Conservation (phyloP, 2,113 vertebrate genomes). For the Casuarius casuarius region DNA sequence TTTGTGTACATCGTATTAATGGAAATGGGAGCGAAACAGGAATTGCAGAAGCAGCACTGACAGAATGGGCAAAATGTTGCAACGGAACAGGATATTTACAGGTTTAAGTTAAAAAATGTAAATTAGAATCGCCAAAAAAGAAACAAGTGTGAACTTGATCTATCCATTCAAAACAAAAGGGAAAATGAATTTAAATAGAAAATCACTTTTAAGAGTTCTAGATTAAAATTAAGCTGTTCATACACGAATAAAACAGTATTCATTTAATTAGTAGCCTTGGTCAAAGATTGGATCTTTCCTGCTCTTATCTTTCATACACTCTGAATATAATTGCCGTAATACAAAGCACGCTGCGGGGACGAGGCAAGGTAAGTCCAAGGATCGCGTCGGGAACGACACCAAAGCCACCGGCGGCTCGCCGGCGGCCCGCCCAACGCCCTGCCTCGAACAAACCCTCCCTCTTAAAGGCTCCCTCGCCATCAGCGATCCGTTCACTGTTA, state of each 20-base stretch:
- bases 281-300: fast-evolving
- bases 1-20: fast-evolving
- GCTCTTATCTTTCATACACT: not conserved
- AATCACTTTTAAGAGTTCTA: not conserved
- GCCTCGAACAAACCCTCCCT: too few species aligned
- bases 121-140: not conserved
- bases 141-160: fast-evolving
- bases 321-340: not conserved
- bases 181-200: not conserved
- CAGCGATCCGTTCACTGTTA: too few species aligned
- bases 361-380: not conserved
- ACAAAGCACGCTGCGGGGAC: not conserved
- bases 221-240: not conserved
- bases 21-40: not conserved
- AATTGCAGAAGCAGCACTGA: too few species aligned
- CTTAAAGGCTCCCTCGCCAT: too few species aligned
- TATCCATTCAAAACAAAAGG: not conserved
- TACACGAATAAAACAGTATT: fast-evolving
- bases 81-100: fast-evolving
- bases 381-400: too few species aligned
- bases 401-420: too few species aligned
- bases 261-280: fast-evolving
- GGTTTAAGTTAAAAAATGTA: not conserved
- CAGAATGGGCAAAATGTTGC: fast-evolving
- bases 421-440: too few species aligned